These are phyloP conservation scores for Lepeophtheirus salmonis DNA, from an alignment of 1,140 invertebrate species.

Conservation along the genomic window DNA sequence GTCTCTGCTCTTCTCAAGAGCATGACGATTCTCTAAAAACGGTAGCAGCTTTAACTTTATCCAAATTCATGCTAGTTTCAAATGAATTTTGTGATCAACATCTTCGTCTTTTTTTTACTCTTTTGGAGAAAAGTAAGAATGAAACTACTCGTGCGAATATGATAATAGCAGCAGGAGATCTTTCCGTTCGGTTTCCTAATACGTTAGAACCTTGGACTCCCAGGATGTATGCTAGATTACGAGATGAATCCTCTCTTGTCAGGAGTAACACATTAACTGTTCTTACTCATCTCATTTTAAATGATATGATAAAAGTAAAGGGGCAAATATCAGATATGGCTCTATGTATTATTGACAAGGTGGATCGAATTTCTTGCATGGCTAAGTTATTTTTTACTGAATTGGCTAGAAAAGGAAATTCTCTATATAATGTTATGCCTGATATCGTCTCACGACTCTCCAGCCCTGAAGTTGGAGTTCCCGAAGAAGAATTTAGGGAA, in stretches of 20 bases:
- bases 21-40: constrained; percentile 41
- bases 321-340: constrained; percentile 82
- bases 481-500: constrained; percentile 50
- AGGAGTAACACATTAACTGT: constrained; percentile 62
- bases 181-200: constrained; percentile 74
- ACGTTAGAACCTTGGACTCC: constrained; percentile 76
- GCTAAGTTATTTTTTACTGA: constrained; percentile 66
- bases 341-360: constrained; percentile 57
- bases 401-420: constrained; percentile 67
- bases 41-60: constrained; percentile 46
- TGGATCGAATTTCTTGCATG: constrained; percentile 42
- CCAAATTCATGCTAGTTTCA: constrained; percentile 70
- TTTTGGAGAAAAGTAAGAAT: constrained; percentile 54
- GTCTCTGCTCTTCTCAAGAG: constrained; percentile 39
- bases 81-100: constrained; percentile 56
- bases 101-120: constrained; percentile 59
- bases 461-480: constrained; percentile 48
- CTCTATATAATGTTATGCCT: constrained; percentile 78
- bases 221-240: constrained; percentile 59
- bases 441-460: constrained; percentile 78
- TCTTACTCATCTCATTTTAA: constrained; percentile 67
- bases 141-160: constrained; percentile 54
- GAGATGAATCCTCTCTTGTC: constrained; percentile 47
- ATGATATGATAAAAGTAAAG: constrained; percentile 82
- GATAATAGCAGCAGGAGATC: constrained; percentile 65